Percentiles rank a stretch among this genome's conserved stretches.
phyloP scores from a whole-genome alignment of 2,888 invertebrate genomes.

The Geophilus truncorum region DNA sequence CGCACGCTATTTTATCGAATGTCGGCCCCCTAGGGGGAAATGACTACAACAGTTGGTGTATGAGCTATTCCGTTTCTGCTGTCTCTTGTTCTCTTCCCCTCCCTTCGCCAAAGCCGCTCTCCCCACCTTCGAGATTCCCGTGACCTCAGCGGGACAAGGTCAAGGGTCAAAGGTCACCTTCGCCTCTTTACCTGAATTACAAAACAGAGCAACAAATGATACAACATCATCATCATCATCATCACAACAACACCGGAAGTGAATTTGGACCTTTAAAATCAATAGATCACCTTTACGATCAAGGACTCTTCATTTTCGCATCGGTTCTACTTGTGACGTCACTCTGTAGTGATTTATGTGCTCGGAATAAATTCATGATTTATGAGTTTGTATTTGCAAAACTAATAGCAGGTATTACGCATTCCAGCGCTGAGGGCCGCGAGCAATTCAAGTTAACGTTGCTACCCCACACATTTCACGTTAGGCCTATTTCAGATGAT shows the following conservation, averaged over 20 bases:
- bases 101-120: neutral
- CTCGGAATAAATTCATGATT: constrained; percentile 4
- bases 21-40: too few relatives aligned
- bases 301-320: neutral
- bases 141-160: constrained; percentile 3
- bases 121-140: neutral
- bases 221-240: too few relatives aligned
- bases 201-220: too few relatives aligned
- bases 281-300: too few relatives aligned
- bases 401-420: constrained; percentile 3
- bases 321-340: constrained; percentile 5
- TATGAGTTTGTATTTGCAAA: constrained; percentile 4
- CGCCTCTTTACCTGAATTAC: neutral
- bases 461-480: neutral
- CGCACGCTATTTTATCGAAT: too few relatives aligned
- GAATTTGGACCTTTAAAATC: too few relatives aligned
- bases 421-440: neutral
- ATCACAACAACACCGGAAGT: too few relatives aligned
- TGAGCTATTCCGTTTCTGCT: neutral
- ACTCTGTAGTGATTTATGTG: neutral
- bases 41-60: neutral
- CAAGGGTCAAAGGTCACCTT: neutral
- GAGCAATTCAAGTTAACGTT: neutral
- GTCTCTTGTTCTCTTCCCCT: neutral
- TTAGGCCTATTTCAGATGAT: neutral